phyloP scores from a whole-genome alignment of 2,888 invertebrate genomes.

The Cheilosia soror region DNA sequence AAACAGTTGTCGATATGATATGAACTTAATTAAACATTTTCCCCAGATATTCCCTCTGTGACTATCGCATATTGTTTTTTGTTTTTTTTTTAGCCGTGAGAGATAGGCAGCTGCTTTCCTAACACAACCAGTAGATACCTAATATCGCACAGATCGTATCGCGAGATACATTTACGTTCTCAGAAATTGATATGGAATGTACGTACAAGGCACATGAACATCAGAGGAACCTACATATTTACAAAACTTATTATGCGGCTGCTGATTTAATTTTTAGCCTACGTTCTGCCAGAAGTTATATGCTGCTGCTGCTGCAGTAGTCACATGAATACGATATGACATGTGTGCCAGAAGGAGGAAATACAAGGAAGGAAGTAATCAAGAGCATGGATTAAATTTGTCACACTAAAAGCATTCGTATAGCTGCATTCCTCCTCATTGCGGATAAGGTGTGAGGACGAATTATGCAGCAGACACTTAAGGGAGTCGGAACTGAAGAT shows the following conservation, averaged over 20 bases:
- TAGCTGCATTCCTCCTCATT: conserved; percentile 34
- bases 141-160: conserved; percentile 19
- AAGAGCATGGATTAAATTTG: conserved; percentile 70
- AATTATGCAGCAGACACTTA: conserved; percentile 61
- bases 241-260: conserved; percentile 41
- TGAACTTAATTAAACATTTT: conserved; percentile 19
- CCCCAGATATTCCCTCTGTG: not conserved
- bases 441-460: conserved; percentile 3
- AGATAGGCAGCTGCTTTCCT: conserved; percentile 21
- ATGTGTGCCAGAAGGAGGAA: conserved; percentile 38
- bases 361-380: conserved; percentile 52
- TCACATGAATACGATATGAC: conserved; percentile 56
- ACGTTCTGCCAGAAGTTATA: conserved; percentile 2
- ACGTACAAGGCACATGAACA: not conserved
- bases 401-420: conserved; percentile 63
- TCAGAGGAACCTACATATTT: conserved; percentile 11
- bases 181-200: conserved; percentile 1
- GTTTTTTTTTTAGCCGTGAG: not conserved
- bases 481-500: conserved; percentile 20
- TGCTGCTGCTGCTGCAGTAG: conserved; percentile 18
- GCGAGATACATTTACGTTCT: not conserved
- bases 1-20: not conserved
- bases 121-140: not conserved
- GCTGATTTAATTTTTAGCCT: conserved; percentile 54
- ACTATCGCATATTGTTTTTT: not conserved